Base-by-base conservation (phyloP, 2,888 invertebrate genomes). In the Falcaria lacertinaria region DNA sequence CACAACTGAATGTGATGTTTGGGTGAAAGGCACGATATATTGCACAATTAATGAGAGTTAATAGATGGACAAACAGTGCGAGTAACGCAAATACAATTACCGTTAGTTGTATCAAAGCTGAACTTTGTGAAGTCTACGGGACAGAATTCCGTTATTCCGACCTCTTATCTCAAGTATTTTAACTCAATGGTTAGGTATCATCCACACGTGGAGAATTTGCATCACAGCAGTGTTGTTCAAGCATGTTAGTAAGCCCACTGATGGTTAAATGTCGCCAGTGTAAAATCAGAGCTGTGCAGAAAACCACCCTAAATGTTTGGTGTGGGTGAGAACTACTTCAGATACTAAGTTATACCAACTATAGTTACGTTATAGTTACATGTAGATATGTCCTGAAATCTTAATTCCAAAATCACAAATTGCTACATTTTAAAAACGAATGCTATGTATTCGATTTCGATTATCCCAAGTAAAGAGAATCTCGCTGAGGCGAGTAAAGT, bases 111-210 rank as follows among this genome's bases (percentile, higher is more conserved):
- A 54, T 48, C 44, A 47, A 57, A 59, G 63, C 60, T 60, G 59
- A 64, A 58, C 55, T 58, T 50, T 47, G 39, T 39, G 43, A 43
- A 50, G 50, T 43, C 49, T 45, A 50, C 57, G 55, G 48, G 57
- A 48, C 51, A 41, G 34, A 48, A 48, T 56, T 54, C 71, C 64
- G 69, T 75, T 74, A 71, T 48, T 54, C 47, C 41, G 45, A 45
- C 47, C 39, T 53, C 57, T 71, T 74, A 75, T 74, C 76, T 70
- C 33, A 65, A 64, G 64, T 60, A 59, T 64, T 72, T 68, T 56
- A 64, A 59, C 52, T 52, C 45, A 38, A 43, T 47, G 45, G 11
- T 11, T 11, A 28, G 45, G 51, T 58, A 61, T 60, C 54, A 48
- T 56, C 45, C 50, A 59, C 59, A 49, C 52, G 41, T 52, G 45